phyloP scores from a whole-genome alignment of 2,113 vertebrate genomes.

The Acinonyx jubatus region DNA sequence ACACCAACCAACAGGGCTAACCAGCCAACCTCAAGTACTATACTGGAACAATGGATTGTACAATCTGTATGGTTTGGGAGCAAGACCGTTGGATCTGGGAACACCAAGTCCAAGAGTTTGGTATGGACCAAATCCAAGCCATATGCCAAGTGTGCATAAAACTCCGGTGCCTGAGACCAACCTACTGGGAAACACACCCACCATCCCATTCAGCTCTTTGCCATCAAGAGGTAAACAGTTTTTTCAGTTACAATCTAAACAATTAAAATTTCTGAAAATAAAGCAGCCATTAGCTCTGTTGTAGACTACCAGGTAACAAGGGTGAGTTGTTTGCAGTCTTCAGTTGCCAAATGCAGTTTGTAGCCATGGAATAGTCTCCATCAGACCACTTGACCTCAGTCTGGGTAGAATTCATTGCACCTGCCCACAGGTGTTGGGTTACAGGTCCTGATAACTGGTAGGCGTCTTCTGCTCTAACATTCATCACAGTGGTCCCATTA shows the following conservation, averaged over 20 bases:
- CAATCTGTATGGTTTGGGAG: fast-evolving
- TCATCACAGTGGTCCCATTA: background rate
- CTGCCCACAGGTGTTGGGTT: background rate
- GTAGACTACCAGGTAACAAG: background rate
- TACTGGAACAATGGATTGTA: background rate
- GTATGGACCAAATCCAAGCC: background rate
- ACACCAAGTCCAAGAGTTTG: background rate
- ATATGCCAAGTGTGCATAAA: slow-evolving; percentile 58
- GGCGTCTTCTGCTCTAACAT: background rate
- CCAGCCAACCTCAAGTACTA: background rate
- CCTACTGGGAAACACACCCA: background rate
- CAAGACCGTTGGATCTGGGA: background rate
- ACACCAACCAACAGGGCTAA: background rate
- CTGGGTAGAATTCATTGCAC: background rate
- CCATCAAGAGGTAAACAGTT: slow-evolving; percentile 69
- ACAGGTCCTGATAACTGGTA: background rate
- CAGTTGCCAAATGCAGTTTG: background rate
- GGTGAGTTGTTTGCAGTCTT: background rate
- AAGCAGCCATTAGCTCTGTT: background rate
- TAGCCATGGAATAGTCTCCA: background rate
- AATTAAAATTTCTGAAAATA: slow-evolving; percentile 25
- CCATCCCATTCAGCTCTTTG: slow-evolving; percentile 39
- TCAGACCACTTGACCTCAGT: background rate
- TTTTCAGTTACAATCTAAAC: background rate
- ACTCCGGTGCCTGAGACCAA: slow-evolving; percentile 81